Evolutionary conservation across 2,888 invertebrate genomes (phyloP).

Genomic region (Drosophila testacea): DNA sequence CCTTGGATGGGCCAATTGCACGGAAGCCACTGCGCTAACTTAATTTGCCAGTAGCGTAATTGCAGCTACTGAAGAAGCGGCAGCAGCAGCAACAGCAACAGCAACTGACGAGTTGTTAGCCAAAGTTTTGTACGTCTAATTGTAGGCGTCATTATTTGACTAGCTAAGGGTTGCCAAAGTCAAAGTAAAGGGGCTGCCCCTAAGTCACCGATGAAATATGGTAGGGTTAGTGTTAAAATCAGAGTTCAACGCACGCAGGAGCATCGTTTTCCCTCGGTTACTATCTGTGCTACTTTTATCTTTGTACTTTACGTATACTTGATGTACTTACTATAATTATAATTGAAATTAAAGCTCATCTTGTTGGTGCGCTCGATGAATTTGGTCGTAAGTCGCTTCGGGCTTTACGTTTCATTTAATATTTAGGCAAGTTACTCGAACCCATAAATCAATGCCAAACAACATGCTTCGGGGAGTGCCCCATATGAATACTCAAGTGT

Average conservation of each 20-base stretch:
- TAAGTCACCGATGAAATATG: not conserved
- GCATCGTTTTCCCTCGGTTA: not conserved
- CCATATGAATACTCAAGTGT: constrained; percentile 79
- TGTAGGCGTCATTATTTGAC: constrained; percentile 73
- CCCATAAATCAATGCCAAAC: constrained; percentile 77
- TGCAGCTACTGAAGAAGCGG: constrained; percentile 47
- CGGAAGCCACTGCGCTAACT: constrained; percentile 56
- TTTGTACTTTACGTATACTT: constrained; percentile 11
- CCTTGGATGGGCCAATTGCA: constrained; percentile 38
- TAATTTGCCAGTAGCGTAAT: constrained; percentile 67
- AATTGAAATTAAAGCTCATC: constrained; percentile 57
- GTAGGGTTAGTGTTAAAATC: not conserved
- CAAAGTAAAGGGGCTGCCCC: constrained; percentile 10
- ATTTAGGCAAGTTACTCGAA: constrained; percentile 68
- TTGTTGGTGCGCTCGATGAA: not conserved
- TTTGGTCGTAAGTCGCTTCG: constrained; percentile 26
- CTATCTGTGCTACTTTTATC: constrained; percentile 20
- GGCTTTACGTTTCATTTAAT: constrained; percentile 75
- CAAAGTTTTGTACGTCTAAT: constrained; percentile 69
- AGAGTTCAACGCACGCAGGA: constrained; percentile 42
- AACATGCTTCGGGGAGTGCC: constrained; percentile 50
- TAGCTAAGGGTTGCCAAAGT: constrained; percentile 24
- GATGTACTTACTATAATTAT: constrained; percentile 45
- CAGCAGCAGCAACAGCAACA: not conserved
- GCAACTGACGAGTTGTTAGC: constrained; percentile 57